Evolutionary conservation across 2,113 vertebrate genomes (phyloP).

Genomic region (pig (Sus scrofa)): DNA sequence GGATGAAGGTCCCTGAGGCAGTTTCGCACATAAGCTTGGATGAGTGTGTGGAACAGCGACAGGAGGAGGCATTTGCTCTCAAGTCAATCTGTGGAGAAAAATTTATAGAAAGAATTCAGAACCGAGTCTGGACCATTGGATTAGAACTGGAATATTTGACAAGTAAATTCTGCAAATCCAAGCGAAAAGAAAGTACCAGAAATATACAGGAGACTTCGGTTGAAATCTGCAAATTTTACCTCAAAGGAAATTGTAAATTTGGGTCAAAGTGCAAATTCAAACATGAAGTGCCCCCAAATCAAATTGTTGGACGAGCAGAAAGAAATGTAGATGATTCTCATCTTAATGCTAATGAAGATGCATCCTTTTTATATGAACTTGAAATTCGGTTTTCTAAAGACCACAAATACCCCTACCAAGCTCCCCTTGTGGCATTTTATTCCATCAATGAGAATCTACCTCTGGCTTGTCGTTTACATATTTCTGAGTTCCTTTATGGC

Average conservation of each 20-base stretch:
- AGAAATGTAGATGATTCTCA: conserved; percentile 89
- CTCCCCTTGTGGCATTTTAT: conserved; percentile 96
- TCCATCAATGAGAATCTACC: conserved; percentile 93
- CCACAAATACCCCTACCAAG: conserved; percentile 95
- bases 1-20: conserved; percentile 84
- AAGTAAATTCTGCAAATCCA: conserved; percentile 78
- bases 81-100: conserved; percentile 96
- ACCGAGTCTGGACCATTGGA: conserved; percentile 94
- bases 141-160: conserved; percentile 90
- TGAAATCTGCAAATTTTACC: conserved; percentile 93
- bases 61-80: conserved; percentile 95
- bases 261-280: conserved; percentile 94
- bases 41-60: conserved; percentile 92
- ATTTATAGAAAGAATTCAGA: conserved; percentile 95
- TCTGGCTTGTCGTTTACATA: conserved; percentile 91
- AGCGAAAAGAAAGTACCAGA: conserved; percentile 67
- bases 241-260: conserved; percentile 94
- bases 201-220: conserved; percentile 72
- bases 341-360: conserved; percentile 79
- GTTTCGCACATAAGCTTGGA: conserved; percentile 84
- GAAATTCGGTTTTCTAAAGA: conserved; percentile 95
- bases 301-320: conserved; percentile 85
- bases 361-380: conserved; percentile 92
- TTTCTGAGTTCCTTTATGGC: conserved; percentile 94
- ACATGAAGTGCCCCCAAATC: conserved; percentile 90